Percentiles rank a stretch among this genome's conserved stretches.
Evolutionary conservation across 2,113 vertebrate species (phyloP).

Genomic region (Gadus chalcogrammus): DNA sequence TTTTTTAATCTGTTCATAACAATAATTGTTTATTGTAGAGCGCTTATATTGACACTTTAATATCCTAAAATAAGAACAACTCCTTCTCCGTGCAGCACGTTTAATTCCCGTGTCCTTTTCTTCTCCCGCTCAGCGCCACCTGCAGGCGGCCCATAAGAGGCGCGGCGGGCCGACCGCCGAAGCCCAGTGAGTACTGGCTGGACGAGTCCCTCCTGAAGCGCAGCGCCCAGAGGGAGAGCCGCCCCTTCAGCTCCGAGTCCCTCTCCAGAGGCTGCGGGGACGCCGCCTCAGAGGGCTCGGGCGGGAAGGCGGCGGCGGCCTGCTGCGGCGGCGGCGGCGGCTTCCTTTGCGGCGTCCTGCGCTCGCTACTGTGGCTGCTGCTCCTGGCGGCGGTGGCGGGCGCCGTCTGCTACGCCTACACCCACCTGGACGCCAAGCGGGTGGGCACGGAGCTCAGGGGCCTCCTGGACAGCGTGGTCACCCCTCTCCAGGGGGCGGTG

Average conservation of each 20-base stretch:
- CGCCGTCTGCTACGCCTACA: conserved; percentile 82
- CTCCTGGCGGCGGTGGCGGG: conserved; percentile 75
- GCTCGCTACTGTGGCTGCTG: conserved; percentile 84
- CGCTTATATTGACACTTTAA: too few relatives aligned
- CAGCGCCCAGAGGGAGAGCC: conserved; percentile 51
- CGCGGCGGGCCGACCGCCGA: conserved; percentile 86
- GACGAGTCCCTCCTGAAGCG: conserved; percentile 73
- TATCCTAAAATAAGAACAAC: too few relatives aligned
- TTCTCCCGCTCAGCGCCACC: conserved; percentile 74
- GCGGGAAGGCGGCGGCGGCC: conserved; percentile 23
- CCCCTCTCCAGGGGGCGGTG: conserved; percentile 48
- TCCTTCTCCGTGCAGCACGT: too few relatives aligned
- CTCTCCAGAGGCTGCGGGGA: conserved; percentile 23
- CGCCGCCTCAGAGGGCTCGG: background rate
- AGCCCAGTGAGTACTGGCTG: conserved; percentile 82
- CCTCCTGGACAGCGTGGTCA: conserved; percentile 52
- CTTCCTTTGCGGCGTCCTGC: conserved; percentile 62
- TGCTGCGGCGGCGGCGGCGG: conserved; percentile 15
- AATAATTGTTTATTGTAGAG: too few relatives aligned
- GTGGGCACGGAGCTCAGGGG: conserved; percentile 66
- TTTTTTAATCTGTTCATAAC: too few relatives aligned
- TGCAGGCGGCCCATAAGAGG: conserved; percentile 92
- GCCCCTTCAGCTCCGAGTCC: conserved; percentile 46
- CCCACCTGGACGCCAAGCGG: conserved; percentile 85
- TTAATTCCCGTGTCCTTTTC: background rate